Evolutionary conservation across 2,113 vertebrate genomes (phyloP).

Genomic region (Cynocephalus volans): DNA sequence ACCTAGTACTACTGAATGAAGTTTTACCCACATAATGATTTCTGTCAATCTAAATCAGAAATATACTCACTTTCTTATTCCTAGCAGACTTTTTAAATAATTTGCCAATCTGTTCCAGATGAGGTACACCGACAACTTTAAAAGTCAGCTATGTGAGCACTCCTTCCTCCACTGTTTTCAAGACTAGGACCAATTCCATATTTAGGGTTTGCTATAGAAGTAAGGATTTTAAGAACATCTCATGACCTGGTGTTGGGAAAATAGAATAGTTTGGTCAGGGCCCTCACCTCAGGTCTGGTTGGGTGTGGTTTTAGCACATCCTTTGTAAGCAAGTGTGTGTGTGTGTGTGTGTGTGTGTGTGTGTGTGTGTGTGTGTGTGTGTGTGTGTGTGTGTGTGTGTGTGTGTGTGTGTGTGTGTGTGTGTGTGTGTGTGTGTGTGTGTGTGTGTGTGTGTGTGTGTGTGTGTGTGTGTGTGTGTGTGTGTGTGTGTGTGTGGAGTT

Average conservation of each 20-base stretch:
- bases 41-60: neutral
- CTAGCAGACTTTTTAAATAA: slow-evolving; percentile 3
- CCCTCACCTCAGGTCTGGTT: too few species aligned
- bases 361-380: too few species aligned
- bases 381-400: too few species aligned
- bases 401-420: too few species aligned
- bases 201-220: neutral
- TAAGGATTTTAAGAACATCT: neutral
- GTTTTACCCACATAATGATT: neutral
- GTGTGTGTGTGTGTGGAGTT: too few species aligned
- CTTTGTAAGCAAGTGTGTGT: too few species aligned
- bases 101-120: neutral
- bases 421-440: too few species aligned
- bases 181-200: neutral
- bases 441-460: too few species aligned
- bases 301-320: too few species aligned
- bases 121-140: neutral
- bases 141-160: neutral
- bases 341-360: too few species aligned
- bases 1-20: neutral
- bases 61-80: neutral
- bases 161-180: neutral
- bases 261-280: too few species aligned
- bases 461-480: too few species aligned
- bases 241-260: neutral